Conservation (phyloP, 2,888 invertebrate species). For the Dicyrtomina minuta region DNA sequence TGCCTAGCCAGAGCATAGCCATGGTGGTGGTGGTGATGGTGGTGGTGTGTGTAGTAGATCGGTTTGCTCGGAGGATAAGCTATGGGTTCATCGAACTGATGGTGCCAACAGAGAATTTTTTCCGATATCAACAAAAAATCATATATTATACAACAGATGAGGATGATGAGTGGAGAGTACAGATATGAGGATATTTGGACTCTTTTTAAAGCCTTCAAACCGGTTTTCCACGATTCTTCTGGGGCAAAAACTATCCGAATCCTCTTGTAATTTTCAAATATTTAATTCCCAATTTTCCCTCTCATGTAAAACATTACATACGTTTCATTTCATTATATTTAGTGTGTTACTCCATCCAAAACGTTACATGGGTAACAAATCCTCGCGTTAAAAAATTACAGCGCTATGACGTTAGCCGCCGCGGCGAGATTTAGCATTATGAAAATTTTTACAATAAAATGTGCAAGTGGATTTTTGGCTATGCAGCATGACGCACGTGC, state of each 20-base stretch:
- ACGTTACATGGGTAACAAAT: too few relatives aligned
- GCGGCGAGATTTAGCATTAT: too few relatives aligned
- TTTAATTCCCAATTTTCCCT: neutral
- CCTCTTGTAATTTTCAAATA: constrained; percentile 18
- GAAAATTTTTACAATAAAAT: too few relatives aligned
- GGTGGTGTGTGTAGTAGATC: neutral
- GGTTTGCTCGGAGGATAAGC: neutral
- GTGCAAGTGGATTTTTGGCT: too few relatives aligned
- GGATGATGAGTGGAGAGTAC: neutral
- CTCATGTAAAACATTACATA: neutral
- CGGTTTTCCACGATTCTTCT: constrained; percentile 28
- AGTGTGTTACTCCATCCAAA: too few relatives aligned
- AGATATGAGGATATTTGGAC: constrained; percentile 23
- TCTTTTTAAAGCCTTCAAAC: constrained; percentile 27
- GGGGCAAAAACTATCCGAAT: constrained; percentile 30
- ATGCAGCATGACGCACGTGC: too few relatives aligned
- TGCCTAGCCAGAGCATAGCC: neutral
- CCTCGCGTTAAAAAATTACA: too few relatives aligned
- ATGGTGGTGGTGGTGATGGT: neutral
- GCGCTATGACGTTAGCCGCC: too few relatives aligned
- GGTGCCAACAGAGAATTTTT: constrained; percentile 49
- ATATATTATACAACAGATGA: constrained; percentile 33
- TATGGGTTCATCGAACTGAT: constrained; percentile 53
- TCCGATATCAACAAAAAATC: constrained; percentile 48
- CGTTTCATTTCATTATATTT: too few relatives aligned